Base-by-base conservation (phyloP, 1,140 invertebrate genomes). In the Delia radicum region DNA sequence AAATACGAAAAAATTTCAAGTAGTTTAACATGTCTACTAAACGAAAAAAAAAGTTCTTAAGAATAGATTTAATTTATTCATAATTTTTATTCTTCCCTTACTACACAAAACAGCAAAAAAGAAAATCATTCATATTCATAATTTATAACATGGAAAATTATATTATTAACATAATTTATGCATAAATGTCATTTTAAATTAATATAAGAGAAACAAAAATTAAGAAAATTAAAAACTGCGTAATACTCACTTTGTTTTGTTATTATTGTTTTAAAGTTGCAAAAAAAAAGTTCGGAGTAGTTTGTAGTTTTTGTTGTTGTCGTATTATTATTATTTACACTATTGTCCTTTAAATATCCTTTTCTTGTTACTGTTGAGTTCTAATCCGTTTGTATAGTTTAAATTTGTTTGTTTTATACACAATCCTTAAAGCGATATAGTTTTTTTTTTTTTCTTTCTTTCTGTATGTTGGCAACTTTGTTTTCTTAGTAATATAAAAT, bases 141-240 rank as follows among this genome's bases (percentile, higher is more conserved):
- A 69, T 69, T 69, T 31, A 69, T 69, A 21, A 21, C n/a, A 10
- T 21, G 65, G 65, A 37, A 48, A 73, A 37, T 73, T 48, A 10
- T 73, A 73, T 82, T 82, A 84, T 84, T 84, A 84, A 79, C 82
- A 84, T 84, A 84, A 84, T 84, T 84, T 84, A 84, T 84, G 79
- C 77, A 79, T 78, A 80, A 81, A 81, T 81, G 82, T 83, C 82
- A 81, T 75, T 83, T 76, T 48, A 65, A 76, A 62, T 76, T 37
- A 29, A n/a, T n/a, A n/a, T n/a, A n/a, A 69, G n/a, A 8, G 29
- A 69, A 69, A 37, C 63, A 31, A 18, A 31, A 42, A 15, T 6
- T 1, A 15, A 33, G 2, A n/a, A n/a, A n/a, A 18, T 55, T 21
- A 55, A 24, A 24, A 55, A 55, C 18, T 21, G 1, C 10, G 18